phyloP scores from a whole-genome alignment of 2,888 invertebrate species.

The Mellilla xanthometata region DNA sequence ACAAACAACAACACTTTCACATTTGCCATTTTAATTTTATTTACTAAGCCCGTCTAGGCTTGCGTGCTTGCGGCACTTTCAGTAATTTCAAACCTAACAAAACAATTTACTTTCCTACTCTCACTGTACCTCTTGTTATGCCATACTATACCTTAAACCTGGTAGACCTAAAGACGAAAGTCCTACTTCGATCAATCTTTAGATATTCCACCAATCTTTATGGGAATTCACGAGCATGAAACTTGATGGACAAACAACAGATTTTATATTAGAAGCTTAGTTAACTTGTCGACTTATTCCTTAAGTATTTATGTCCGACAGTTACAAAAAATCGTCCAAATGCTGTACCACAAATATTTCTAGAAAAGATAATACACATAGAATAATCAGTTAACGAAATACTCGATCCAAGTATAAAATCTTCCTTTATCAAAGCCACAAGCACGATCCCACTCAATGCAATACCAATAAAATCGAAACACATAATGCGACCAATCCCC shows the following conservation, averaged over 20 bases:
- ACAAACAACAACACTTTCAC: too few species aligned
- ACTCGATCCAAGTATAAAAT: too few species aligned
- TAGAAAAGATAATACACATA: too few species aligned
- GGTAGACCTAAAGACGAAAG: background rate
- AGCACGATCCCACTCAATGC: too few species aligned
- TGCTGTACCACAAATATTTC: too few species aligned
- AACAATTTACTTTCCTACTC: background rate
- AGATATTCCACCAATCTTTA: background rate
- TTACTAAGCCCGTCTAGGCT: background rate
- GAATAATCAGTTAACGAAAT: too few species aligned
- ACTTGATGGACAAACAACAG: background rate
- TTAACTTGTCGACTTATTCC: too few species aligned
- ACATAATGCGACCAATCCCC: too few species aligned
- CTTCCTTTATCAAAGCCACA: too few species aligned
- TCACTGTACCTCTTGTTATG: background rate
- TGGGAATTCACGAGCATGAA: background rate
- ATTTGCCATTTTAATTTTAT: background rate
- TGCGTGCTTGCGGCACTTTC: background rate
- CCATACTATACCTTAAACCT: background rate
- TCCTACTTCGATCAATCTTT: background rate
- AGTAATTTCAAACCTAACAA: background rate
- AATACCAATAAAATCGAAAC: too few species aligned
- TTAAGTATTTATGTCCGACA: too few species aligned
- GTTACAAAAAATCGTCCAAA: too few species aligned
- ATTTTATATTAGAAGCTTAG: background rate